phyloP scores from a whole-genome alignment of 2,113 vertebrate species.

The Scalopus aquaticus region DNA sequence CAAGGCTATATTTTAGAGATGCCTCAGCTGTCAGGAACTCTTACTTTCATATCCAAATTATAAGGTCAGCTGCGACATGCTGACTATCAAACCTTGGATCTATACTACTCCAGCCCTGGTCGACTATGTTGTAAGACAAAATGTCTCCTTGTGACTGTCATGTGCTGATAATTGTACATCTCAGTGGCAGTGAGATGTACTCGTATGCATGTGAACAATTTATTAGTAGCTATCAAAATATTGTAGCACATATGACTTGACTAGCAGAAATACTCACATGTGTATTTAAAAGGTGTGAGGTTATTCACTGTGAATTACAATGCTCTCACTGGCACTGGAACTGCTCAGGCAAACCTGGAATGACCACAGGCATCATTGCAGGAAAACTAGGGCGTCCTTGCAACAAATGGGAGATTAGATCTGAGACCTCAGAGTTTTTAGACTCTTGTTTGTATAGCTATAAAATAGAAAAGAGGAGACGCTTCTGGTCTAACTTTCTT shows the following conservation, averaged over 20 bases:
- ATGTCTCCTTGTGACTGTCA: neutral
- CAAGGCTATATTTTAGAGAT: neutral
- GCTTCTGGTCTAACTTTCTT: neutral
- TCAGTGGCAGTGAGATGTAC: neutral
- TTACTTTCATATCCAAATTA: neutral
- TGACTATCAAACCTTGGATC: neutral
- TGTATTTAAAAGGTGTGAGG: neutral
- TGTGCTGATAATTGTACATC: neutral
- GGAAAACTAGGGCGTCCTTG: neutral
- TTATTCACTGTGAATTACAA: neutral
- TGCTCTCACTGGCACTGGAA: neutral
- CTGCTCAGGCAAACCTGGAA: neutral
- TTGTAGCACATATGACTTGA: neutral
- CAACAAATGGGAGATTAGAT: neutral
- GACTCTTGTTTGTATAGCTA: neutral
- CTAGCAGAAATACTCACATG: neutral
- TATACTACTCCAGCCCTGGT: neutral
- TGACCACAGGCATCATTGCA: neutral
- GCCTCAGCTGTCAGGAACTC: neutral
- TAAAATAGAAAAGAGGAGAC: neutral
- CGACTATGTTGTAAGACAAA: neutral
- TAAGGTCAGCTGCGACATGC: neutral
- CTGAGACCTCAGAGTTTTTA: neutral
- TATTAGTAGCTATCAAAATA: neutral
- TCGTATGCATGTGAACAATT: neutral